Base-by-base conservation (phyloP, 2,797 vertebrate species). In the Siniperca scherzeri region DNA sequence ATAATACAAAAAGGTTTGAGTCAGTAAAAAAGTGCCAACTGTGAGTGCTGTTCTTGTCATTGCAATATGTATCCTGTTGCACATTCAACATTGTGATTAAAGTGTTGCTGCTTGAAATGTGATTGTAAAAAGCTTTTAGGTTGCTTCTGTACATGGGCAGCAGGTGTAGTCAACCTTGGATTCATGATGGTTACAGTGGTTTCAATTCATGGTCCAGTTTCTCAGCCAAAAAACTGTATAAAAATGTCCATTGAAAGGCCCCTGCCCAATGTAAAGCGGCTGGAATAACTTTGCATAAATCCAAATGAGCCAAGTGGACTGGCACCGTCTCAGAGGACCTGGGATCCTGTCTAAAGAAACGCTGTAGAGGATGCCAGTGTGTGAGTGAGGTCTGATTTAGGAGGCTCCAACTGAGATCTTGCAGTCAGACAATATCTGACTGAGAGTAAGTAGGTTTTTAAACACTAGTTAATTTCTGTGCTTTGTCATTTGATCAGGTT, bases 251-350 rank as follows among this genome's bases (percentile, higher is more conserved):
- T 27, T 27, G 90, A 87, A 74, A 81, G 82, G 70, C 64, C 59
- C 88, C 83, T 89, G 70, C 75, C 64, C 70, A 78, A 38, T 84
- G 79, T 83, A 77, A 86, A 87, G 78, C 48, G 3, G 30, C 52
- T 70, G 76, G 72, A 86, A 84, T 81, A 74, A 70, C 21, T 80
- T 64, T 84, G 81, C 66, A 56, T 77, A 80, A 75, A 82, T 82
- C 76, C 44, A 77, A 84, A 77, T 10, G 27, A 81, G 71, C 66
- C 72, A 84, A 87, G 82, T 65, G 73, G 62, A 77, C 78, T 80
- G 90, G 80, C 74, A 67, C 61, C 27, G 2, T 69, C 70, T 76
- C 25, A 80, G 65, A 61, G 74, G 78, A 70, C 36, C 79, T 46
- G 64, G 78, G 67, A 68, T 83, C 60, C 59, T 72, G 80, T 81